phyloP scores from a whole-genome alignment of 2,888 invertebrate genomes.

The Hanleya hanleyi region DNA sequence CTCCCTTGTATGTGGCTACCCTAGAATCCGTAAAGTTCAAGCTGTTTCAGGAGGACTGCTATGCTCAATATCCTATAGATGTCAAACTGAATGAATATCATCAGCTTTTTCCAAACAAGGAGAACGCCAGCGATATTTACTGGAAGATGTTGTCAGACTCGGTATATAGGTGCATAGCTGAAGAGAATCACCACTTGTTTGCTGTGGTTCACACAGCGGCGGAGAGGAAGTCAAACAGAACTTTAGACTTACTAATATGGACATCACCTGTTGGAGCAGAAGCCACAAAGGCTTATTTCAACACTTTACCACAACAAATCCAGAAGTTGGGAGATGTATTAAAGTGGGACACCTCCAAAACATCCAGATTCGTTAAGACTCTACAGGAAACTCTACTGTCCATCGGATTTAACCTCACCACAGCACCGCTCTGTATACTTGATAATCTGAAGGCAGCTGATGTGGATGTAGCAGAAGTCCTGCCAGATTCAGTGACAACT shows the following conservation, averaged over 20 bases:
- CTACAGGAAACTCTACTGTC: not conserved
- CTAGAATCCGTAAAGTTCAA: constrained; percentile 21
- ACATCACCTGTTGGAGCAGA: not conserved
- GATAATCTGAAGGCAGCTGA: not conserved
- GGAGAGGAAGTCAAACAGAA: too few relatives aligned
- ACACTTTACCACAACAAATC: not conserved
- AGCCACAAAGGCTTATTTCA: not conserved
- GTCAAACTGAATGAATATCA: constrained; percentile 28
- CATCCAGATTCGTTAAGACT: not conserved
- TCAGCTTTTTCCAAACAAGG: constrained; percentile 26
- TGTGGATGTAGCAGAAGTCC: constrained; percentile 36
- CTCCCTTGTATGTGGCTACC: constrained; percentile 51
- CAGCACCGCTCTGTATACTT: not conserved
- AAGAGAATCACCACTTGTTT: too few relatives aligned
- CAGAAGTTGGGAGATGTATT: not conserved
- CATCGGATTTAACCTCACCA: not conserved
- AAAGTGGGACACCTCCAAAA: too few relatives aligned
- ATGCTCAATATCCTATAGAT: not conserved
- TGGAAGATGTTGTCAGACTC: constrained; percentile 22
- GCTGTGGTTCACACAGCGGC: too few relatives aligned
- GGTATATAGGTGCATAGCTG: not conserved
- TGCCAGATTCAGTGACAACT: constrained; percentile 37
- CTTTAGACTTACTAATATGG: too few relatives aligned
- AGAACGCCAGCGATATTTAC: not conserved
- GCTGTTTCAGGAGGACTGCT: not conserved